Evolutionary conservation across 2,888 invertebrate species (phyloP).

Genomic region (Agriotes lineatus): DNA sequence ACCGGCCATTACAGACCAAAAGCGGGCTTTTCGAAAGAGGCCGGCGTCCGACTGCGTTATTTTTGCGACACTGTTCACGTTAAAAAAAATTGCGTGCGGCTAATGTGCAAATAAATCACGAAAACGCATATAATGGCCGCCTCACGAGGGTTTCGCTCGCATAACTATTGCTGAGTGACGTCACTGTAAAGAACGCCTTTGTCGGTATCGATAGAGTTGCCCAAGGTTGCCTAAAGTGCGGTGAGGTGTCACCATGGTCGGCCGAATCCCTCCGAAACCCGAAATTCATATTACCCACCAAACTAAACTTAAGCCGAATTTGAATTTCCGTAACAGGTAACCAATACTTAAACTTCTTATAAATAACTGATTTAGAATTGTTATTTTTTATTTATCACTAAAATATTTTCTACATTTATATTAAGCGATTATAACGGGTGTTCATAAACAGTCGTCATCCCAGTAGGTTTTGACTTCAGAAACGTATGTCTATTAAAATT

Average conservation of each 20-base stretch:
- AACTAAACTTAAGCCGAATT: too few species aligned
- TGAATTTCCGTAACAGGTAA: too few species aligned
- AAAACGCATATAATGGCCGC: slow-evolving; percentile 56
- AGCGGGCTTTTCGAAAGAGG: slow-evolving; percentile 55
- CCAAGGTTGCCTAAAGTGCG: slow-evolving; percentile 26
- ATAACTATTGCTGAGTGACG: slow-evolving; percentile 55
- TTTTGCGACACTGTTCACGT: slow-evolving; percentile 6
- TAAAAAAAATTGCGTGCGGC: slow-evolving; percentile 23
- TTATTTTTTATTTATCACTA: too few species aligned
- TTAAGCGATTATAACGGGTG: too few species aligned
- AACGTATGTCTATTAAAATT: too few species aligned
- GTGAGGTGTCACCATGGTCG: slow-evolving; percentile 28
- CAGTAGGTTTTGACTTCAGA: too few species aligned
- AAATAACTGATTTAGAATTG: too few species aligned
- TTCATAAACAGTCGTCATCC: too few species aligned
- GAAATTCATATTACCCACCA: too few species aligned
- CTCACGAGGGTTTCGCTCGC: slow-evolving; percentile 58
- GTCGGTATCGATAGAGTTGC: slow-evolving; percentile 36
- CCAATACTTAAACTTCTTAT: too few species aligned
- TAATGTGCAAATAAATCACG: slow-evolving; percentile 35
- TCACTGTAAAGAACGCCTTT: slow-evolving; percentile 47
- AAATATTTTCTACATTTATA: too few species aligned
- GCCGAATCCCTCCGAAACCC: neutral
- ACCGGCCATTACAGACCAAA: slow-evolving; percentile 80
- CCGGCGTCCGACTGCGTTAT: slow-evolving; percentile 1